phyloP scores from a whole-genome alignment of 1,140 invertebrate species.

The Drosophila sucinea region DNA sequence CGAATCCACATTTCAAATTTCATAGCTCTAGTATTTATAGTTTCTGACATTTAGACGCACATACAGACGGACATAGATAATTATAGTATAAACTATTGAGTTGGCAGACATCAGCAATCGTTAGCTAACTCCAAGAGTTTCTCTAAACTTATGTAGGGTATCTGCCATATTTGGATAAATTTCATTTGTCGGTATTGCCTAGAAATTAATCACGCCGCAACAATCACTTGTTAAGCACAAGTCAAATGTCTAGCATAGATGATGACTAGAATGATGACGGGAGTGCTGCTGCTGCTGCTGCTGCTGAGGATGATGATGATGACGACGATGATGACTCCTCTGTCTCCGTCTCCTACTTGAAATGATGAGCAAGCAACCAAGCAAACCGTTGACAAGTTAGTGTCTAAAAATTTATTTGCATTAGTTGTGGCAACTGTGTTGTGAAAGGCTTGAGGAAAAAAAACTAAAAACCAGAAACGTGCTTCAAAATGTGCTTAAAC shows the following conservation, averaged over 20 bases:
- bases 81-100: too few species aligned
- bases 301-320: slow-evolving; percentile 38
- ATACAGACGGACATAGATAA: too few species aligned
- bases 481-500: slow-evolving; percentile 43
- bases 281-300: not conserved
- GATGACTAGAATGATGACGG: slow-evolving; percentile 6
- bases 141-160: not conserved
- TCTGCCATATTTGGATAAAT: slow-evolving; percentile 23
- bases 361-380: slow-evolving; percentile 34
- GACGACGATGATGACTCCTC: slow-evolving; percentile 25
- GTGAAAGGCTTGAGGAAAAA: slow-evolving; percentile 43
- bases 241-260: slow-evolving; percentile 34
- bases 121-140: too few species aligned
- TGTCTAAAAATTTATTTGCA: slow-evolving; percentile 68
- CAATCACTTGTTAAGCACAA: slow-evolving; percentile 48
- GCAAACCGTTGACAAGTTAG: slow-evolving; percentile 51
- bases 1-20: too few species aligned
- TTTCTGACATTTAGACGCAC: too few species aligned
- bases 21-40: too few species aligned
- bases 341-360: slow-evolving; percentile 17
- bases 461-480: slow-evolving; percentile 20
- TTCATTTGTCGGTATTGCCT: slow-evolving; percentile 4
- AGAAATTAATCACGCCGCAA: slow-evolving; percentile 40
- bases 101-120: too few species aligned
- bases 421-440: slow-evolving; percentile 68